phyloP scores from a whole-genome alignment of 2,113 vertebrate species.

The Columba livia region DNA sequence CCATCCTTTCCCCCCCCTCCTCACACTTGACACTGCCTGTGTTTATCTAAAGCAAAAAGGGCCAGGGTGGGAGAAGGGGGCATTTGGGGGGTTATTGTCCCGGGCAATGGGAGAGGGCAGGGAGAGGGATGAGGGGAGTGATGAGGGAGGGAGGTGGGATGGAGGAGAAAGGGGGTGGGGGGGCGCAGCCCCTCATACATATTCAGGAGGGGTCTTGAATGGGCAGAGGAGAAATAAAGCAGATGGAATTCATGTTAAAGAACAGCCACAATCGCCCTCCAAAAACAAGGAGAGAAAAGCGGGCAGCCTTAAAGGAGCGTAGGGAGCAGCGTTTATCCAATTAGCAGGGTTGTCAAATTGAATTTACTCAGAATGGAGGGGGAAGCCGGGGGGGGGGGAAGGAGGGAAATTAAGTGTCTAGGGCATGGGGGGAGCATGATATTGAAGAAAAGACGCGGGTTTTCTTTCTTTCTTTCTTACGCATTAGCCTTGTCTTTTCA shows the following conservation, averaged over 20 bases:
- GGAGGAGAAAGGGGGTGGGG: conserved; percentile 29
- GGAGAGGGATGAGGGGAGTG: conserved; percentile 25
- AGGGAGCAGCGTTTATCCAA: conserved; percentile 90
- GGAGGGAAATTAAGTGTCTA: conserved; percentile 71
- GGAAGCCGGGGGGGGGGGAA: not conserved
- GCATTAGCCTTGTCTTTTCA: conserved; percentile 48
- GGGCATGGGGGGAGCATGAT: conserved; percentile 45
- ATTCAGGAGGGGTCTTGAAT: conserved; percentile 84
- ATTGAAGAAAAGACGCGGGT: conserved; percentile 57
- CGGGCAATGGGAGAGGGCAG: conserved; percentile 68
- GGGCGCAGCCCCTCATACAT: conserved; percentile 82
- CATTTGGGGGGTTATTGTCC: conserved; percentile 85
- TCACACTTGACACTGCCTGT: conserved; percentile 99
- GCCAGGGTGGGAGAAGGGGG: conserved; percentile 66
- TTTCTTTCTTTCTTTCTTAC: conserved; percentile 30
- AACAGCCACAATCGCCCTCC: conserved; percentile 77
- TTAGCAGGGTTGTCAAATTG: conserved; percentile 99
- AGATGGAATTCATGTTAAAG: conserved; percentile 87
- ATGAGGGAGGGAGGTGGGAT: conserved; percentile 24
- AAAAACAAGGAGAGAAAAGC: conserved; percentile 85
- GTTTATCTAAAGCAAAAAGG: conserved; percentile 92
- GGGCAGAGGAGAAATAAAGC: conserved; percentile 80
- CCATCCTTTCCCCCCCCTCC: conserved; percentile 75
- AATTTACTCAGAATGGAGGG: conserved; percentile 88
- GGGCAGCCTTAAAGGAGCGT: conserved; percentile 82